Conservation (phyloP, 2,113 vertebrate genomes). For the Chamaea fasciata region DNA sequence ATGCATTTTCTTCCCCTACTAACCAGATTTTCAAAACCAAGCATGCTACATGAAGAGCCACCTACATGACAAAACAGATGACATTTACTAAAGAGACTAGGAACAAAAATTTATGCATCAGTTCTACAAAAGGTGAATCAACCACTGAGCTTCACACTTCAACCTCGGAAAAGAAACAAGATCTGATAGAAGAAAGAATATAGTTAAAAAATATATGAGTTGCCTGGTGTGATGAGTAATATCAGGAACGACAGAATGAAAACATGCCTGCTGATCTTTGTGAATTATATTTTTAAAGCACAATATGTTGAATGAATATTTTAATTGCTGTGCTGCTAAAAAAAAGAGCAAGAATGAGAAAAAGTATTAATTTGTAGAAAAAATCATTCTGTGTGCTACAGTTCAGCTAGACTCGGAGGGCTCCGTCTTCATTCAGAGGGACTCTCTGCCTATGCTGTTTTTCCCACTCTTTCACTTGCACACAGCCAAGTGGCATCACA, state of each 20-base stretch:
- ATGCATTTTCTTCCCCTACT: neutral
- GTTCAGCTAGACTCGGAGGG: neutral
- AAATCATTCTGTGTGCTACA: neutral
- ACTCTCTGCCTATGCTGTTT: neutral
- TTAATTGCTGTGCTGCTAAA: neutral
- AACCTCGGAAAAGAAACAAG: neutral
- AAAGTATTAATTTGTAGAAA: neutral
- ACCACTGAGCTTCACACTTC: neutral
- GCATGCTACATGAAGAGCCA: neutral
- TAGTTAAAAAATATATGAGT: neutral
- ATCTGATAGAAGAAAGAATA: neutral
- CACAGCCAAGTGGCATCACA: neutral
- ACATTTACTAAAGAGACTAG: neutral
- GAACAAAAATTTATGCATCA: neutral
- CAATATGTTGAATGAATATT: slow-evolving; percentile 20
- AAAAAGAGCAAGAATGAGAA: neutral
- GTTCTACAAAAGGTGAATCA: slow-evolving; percentile 19
- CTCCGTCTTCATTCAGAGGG: neutral
- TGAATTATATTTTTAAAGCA: slow-evolving; percentile 7
- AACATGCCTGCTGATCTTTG: neutral
- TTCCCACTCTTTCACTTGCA: neutral
- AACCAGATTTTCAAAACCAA: neutral
- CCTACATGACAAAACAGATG: neutral
- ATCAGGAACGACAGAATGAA: neutral
- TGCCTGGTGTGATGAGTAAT: neutral